Percentiles rank a stretch among this genome's conserved stretches.
Conservation (phyloP, 2,113 vertebrate genomes). For the Rynchops niger region DNA sequence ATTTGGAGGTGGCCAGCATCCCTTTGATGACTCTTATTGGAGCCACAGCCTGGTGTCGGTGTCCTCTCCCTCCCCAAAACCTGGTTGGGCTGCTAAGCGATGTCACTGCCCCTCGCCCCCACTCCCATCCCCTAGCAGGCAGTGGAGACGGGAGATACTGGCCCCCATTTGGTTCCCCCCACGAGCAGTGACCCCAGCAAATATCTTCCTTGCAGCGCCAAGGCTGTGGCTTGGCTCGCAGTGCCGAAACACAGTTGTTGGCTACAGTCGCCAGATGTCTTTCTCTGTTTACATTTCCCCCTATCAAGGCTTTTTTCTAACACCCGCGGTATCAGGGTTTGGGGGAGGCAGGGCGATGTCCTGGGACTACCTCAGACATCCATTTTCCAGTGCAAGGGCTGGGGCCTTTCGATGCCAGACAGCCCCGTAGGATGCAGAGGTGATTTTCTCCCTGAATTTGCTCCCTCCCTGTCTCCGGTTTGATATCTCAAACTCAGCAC, state of each 20-base stretch:
- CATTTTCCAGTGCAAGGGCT: background rate
- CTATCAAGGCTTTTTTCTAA: slow-evolving; percentile 36
- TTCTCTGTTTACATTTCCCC: slow-evolving; percentile 35
- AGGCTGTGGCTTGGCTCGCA: background rate
- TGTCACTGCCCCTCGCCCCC: background rate
- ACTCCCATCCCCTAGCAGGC: background rate
- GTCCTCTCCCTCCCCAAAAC: background rate
- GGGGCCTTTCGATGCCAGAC: background rate
- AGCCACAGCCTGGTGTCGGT: background rate
- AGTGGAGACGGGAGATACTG: background rate
- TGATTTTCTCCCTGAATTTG: background rate
- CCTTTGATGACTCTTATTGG: accelerated
- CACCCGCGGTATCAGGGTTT: background rate
- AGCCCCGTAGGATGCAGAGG: background rate
- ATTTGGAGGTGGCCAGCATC: background rate
- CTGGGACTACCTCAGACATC: background rate
- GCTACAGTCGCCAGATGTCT: slow-evolving; percentile 26
- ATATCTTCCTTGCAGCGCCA: background rate
- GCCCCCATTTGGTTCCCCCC: background rate
- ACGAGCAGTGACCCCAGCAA: background rate
- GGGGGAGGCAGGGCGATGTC: background rate
- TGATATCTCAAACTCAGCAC: slow-evolving; percentile 8
- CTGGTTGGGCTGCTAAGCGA: background rate
- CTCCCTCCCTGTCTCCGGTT: background rate
- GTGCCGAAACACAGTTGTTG: background rate